Evolutionary conservation across 2,797 vertebrate species (phyloP).

Genomic region (Cyclopterus lumpus): DNA sequence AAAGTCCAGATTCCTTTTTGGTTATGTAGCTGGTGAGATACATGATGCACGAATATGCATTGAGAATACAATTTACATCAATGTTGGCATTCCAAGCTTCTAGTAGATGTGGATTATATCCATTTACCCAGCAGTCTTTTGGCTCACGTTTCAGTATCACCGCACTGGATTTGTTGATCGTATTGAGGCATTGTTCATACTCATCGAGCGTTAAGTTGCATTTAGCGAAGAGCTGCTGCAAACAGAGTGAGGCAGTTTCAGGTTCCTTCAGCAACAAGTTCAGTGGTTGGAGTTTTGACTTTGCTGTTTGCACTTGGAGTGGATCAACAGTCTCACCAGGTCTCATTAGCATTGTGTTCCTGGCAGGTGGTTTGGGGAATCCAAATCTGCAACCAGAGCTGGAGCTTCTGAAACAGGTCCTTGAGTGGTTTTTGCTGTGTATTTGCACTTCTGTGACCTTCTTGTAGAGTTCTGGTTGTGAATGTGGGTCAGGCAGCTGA

Average conservation of each 20-base stretch:
- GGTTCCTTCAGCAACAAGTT: no score
- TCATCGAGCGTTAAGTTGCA: no score
- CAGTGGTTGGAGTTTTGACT: neutral
- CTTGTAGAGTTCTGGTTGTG: no score
- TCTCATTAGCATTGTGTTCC: slow-evolving; percentile 26
- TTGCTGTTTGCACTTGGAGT: neutral
- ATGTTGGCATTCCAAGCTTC: neutral
- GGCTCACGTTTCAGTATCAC: no score
- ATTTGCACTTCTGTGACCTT: slow-evolving; percentile 43
- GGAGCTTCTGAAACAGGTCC: slow-evolving; percentile 4
- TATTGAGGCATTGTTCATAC: no score
- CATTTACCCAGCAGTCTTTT: no score
- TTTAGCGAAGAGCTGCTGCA: no score
- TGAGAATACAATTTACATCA: neutral
- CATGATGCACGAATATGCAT: neutral
- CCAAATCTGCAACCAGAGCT: slow-evolving; percentile 33
- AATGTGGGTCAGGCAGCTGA: no score
- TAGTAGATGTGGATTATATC: neutral
- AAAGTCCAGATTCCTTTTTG: neutral
- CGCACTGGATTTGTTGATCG: no score
- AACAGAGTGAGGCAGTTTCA: no score
- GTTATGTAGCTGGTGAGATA: neutral
- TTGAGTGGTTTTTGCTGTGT: slow-evolving; percentile 34
- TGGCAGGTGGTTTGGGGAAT: slow-evolving; percentile 38
- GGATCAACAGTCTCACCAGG: neutral